Percentiles rank a stretch among this genome's conserved stretches.
These are phyloP conservation scores for Sinelater perroti DNA, from an alignment of 2,888 invertebrate genomes.

Conservation along the genomic window DNA sequence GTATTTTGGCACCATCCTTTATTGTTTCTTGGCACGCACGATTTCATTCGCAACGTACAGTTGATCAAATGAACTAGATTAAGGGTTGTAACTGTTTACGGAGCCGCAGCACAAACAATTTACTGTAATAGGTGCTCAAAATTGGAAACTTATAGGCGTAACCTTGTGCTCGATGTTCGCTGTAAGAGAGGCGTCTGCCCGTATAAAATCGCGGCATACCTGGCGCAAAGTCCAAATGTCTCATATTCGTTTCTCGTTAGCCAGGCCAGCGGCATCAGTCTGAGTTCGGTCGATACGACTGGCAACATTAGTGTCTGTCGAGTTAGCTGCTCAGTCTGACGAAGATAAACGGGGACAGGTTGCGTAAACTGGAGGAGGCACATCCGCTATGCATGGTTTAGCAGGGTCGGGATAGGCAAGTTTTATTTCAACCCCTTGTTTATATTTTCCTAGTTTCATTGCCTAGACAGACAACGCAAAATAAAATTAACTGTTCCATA, in stretches of 20 bases:
- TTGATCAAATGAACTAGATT: not conserved
- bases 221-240: slow-evolving; percentile 13
- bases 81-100: not conserved
- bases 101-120: not conserved
- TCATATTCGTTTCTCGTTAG: slow-evolving; percentile 19
- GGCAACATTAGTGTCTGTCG: slow-evolving; percentile 37
- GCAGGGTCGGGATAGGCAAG: slow-evolving; percentile 1
- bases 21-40: slow-evolving; percentile 24
- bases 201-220: not conserved
- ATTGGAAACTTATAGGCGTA: not conserved
- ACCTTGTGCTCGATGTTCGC: not conserved
- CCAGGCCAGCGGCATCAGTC: slow-evolving; percentile 19
- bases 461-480: too few relatives aligned
- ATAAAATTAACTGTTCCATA: too few relatives aligned
- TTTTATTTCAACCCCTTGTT: slow-evolving; percentile 9
- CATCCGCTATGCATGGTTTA: slow-evolving; percentile 26
- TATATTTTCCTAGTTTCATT: slow-evolving; percentile 8
- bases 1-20: slow-evolving; percentile 25
- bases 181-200: not conserved
- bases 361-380: slow-evolving; percentile 26
- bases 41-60: not conserved
- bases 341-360: slow-evolving; percentile 37
- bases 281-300: slow-evolving; percentile 29
- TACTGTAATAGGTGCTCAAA: slow-evolving; percentile 1
- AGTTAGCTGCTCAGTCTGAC: slow-evolving; percentile 33